Conservation (phyloP, 37 sponge, comb jelly and placozoan species). For the Chondrilla cf. caribensis region DNA sequence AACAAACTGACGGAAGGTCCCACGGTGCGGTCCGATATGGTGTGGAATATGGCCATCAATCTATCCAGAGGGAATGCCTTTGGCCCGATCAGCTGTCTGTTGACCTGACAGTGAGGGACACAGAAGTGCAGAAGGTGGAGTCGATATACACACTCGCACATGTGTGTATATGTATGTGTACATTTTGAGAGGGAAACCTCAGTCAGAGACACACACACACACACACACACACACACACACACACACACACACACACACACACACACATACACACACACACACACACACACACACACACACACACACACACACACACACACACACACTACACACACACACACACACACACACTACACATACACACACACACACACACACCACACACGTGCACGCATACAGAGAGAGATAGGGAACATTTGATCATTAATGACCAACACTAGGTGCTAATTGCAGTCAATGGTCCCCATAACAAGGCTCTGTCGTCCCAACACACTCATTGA, state of each 20-base stretch:
- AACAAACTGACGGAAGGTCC: conserved; percentile 31
- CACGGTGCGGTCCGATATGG: conserved; percentile 50
- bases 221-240: conserved; percentile 16
- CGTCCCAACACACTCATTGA: no score
- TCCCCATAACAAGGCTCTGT: no score
- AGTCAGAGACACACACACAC: conserved; percentile 6
- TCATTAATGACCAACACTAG: no score
- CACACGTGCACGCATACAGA: not conserved
- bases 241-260: not conserved
- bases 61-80: conserved; percentile 75
- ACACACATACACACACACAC: conserved; percentile 1
- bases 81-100: conserved; percentile 64
- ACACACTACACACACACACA: conserved; percentile 9
- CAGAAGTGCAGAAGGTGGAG: no score
- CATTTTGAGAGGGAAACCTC: not conserved
- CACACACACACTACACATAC: not conserved
- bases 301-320: conserved; percentile 21
- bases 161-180: not conserved
- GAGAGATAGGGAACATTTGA: no score
- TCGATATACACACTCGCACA: not conserved
- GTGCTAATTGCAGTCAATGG: no score
- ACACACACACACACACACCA: not conserved
- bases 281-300: conserved; percentile 21
- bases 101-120: not conserved
- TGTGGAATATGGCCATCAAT: conserved; percentile 75